Conservation (phyloP, 2,797 vertebrate species). For the Miichthys miiuy region DNA sequence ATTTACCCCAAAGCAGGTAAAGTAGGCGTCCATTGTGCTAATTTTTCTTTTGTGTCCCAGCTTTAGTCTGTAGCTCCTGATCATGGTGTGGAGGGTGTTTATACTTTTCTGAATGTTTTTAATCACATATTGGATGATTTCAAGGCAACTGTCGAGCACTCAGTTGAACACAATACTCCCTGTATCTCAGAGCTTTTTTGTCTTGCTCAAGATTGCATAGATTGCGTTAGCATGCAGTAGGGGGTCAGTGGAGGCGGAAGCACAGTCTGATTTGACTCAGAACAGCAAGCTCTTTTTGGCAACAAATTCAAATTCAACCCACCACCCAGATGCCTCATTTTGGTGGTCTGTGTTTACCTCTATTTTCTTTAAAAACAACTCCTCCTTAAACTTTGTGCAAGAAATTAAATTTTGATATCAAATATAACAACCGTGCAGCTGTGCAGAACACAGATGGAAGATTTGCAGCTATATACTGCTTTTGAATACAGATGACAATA, state of each 20-base stretch:
- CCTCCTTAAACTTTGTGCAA: conserved; percentile 16
- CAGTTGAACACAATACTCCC: conserved; percentile 62
- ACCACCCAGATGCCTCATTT: conserved; percentile 60
- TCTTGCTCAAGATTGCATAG: conserved; percentile 71
- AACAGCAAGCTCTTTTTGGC: conserved; percentile 74
- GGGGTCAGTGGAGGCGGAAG: conserved; percentile 75
- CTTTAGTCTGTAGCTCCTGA: conserved; percentile 11
- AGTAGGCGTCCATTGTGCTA: background rate
- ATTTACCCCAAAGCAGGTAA: background rate
- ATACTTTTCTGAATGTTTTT: conserved; percentile 42
- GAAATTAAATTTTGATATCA: conserved; percentile 26
- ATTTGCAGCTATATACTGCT: conserved; percentile 2
- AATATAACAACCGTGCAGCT: conserved; percentile 12
- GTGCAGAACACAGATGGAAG: conserved; percentile 22
- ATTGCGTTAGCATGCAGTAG: conserved; percentile 74
- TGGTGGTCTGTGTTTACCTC: conserved; percentile 57
- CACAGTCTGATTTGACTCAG: conserved; percentile 71
- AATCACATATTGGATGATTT: conserved; percentile 46
- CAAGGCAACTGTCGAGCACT: conserved; percentile 48
- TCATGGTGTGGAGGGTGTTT: conserved; percentile 20
- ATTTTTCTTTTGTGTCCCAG: conserved; percentile 6
- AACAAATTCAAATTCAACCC: conserved; percentile 67
- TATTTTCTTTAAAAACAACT: conserved; percentile 1
- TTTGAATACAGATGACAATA: conserved; percentile 33
- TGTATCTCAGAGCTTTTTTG: conserved; percentile 69